Evolutionary conservation across 2,888 invertebrate genomes (phyloP).

Genomic region (Autographa gamma): DNA sequence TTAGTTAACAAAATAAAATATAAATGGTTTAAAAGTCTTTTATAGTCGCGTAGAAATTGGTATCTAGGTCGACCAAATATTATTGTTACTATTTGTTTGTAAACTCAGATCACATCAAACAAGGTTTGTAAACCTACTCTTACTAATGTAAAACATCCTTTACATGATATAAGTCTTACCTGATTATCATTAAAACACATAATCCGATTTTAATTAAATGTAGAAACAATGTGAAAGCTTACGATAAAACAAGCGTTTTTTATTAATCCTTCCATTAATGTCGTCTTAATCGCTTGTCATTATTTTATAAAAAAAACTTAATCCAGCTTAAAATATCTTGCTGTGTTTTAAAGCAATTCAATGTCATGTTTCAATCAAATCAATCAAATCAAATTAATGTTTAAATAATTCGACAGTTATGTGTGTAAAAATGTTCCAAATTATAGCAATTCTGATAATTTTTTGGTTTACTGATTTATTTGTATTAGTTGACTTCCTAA

Average conservation of each 20-base stretch:
- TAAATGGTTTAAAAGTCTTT: too few relatives aligned
- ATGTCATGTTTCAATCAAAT: too few relatives aligned
- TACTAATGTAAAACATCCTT: too few relatives aligned
- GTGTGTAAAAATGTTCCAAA: background rate
- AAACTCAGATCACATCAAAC: too few relatives aligned
- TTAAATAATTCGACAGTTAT: slow-evolving; percentile 17
- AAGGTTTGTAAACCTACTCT: too few relatives aligned
- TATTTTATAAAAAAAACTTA: background rate
- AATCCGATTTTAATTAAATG: background rate
- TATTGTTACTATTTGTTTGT: too few relatives aligned
- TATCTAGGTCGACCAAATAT: too few relatives aligned
- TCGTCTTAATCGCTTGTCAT: background rate
- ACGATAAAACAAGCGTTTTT: background rate
- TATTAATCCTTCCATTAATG: background rate
- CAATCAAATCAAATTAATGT: slow-evolving; percentile 19
- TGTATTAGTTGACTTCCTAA: slow-evolving; percentile 4
- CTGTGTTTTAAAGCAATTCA: slow-evolving; percentile 12
- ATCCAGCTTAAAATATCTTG: background rate
- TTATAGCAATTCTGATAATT: background rate
- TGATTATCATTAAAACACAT: background rate
- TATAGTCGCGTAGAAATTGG: too few relatives aligned
- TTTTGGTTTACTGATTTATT: slow-evolving; percentile 5
- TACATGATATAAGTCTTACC: background rate
- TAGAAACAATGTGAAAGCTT: background rate
- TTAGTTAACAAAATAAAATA: too few relatives aligned